Percentiles rank a stretch among this genome's conserved stretches.
These are phyloP conservation scores for Heliothis virescens DNA, from an alignment of 1,140 invertebrate species.

Conservation along the genomic window DNA sequence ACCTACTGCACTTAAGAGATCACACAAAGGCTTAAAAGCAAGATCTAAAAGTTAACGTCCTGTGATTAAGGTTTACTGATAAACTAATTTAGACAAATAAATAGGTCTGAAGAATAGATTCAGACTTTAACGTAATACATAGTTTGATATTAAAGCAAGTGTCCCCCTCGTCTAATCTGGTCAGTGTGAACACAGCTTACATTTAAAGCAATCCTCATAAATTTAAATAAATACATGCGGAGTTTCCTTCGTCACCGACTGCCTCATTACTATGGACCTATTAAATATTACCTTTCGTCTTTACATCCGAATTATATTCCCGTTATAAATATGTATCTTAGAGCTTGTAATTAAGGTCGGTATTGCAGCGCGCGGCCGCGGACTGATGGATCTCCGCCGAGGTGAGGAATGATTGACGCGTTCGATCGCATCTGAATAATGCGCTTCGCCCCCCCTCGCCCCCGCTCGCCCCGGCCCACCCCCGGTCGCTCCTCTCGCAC, in stretches of 20 bases:
- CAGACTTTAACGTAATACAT: background rate
- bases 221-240: slow-evolving; percentile 58
- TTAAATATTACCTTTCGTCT: slow-evolving; percentile 55
- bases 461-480: no score
- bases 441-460: slow-evolving; percentile 42
- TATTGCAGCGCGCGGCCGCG: background rate
- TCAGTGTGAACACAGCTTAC: slow-evolving; percentile 44
- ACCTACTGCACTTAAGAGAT: no score
- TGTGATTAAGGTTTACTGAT: no score
- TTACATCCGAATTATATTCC: slow-evolving; percentile 50
- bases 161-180: background rate
- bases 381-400: slow-evolving; percentile 60
- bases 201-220: slow-evolving; percentile 52
- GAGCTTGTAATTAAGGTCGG: slow-evolving; percentile 46
- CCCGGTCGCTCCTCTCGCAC: slow-evolving; percentile 11
- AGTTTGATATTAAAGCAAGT: background rate
- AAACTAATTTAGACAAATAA: background rate
- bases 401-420: slow-evolving; percentile 68
- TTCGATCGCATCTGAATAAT: slow-evolving; percentile 65
- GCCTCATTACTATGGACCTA: slow-evolving; percentile 71
- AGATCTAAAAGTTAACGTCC: no score
- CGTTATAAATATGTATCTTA: slow-evolving; percentile 42
- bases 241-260: slow-evolving; percentile 55
- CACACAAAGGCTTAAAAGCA: no score
- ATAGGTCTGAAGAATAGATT: background rate